These are phyloP conservation scores for Aldabrachelys gigantea DNA, from an alignment of 2,113 vertebrate species.

Conservation along the genomic window DNA sequence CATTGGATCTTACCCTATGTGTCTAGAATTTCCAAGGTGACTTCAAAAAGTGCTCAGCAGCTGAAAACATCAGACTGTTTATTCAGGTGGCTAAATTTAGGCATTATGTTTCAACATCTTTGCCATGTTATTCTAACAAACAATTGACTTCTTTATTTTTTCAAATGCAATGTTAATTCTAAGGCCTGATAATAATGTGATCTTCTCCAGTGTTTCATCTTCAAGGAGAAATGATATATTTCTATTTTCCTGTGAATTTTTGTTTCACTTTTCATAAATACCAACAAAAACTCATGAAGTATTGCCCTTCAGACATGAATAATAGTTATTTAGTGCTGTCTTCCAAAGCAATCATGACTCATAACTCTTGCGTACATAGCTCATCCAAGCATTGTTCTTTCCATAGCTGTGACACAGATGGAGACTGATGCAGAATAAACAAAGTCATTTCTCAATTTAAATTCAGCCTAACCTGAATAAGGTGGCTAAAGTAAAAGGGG, in stretches of 20 bases:
- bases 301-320: not conserved
- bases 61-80: constrained; percentile 51
- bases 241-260: not conserved
- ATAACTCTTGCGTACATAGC: not conserved
- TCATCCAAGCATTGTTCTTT: not conserved
- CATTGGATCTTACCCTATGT: not conserved
- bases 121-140: not conserved
- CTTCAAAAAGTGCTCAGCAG: constrained; percentile 3
- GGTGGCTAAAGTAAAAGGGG: not conserved
- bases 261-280: constrained; percentile 8
- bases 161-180: not conserved
- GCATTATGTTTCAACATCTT: not conserved
- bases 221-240: not conserved
- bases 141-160: not conserved
- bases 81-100: constrained; percentile 22
- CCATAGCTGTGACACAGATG: not conserved
- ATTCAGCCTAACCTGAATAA: not conserved
- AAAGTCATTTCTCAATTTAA: not conserved
- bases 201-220: not conserved
- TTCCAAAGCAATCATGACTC: not conserved
- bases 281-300: not conserved
- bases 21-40: not conserved
- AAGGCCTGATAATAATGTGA: not conserved
- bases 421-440: not conserved
- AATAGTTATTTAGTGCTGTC: not conserved